Evolutionary conservation across 92 coral and sea anemone genomes (phyloP).

Genomic region (Zoanthus gigantus): DNA sequence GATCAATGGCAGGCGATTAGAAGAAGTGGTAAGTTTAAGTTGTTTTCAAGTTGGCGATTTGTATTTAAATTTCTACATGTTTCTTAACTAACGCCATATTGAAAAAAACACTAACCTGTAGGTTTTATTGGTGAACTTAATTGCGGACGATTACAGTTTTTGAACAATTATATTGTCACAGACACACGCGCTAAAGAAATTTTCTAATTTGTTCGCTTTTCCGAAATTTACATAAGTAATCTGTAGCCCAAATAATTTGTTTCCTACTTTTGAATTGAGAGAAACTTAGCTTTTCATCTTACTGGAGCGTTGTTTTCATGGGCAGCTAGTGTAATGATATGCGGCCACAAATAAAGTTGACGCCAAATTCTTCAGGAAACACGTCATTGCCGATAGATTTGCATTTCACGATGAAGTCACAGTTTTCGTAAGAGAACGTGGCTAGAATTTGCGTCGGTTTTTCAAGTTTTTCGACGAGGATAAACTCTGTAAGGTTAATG

Average conservation of each 20-base stretch:
- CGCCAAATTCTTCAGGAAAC: conserved; percentile 87
- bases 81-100: neutral
- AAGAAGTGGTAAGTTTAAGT: neutral
- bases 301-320: conserved; percentile 31
- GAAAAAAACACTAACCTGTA: neutral
- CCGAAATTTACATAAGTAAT: neutral
- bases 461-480: neutral
- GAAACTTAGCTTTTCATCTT: conserved; percentile 11
- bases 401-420: conserved; percentile 93
- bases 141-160: neutral
- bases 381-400: conserved; percentile 92
- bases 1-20: neutral
- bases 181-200: conserved; percentile 29
- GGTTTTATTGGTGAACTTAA: neutral
- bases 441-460: conserved; percentile 10
- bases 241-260: neutral
- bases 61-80: neutral
- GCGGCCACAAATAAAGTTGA: conserved; percentile 89
- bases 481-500: neutral
- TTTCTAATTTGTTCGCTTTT: neutral
- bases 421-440: conserved; percentile 86
- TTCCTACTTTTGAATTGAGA: neutral
- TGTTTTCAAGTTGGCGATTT: neutral
- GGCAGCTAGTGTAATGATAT: conserved; percentile 25
- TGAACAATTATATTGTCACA: neutral